phyloP scores from a whole-genome alignment of 1,140 invertebrate species.

The Drosophila ironensis region DNA sequence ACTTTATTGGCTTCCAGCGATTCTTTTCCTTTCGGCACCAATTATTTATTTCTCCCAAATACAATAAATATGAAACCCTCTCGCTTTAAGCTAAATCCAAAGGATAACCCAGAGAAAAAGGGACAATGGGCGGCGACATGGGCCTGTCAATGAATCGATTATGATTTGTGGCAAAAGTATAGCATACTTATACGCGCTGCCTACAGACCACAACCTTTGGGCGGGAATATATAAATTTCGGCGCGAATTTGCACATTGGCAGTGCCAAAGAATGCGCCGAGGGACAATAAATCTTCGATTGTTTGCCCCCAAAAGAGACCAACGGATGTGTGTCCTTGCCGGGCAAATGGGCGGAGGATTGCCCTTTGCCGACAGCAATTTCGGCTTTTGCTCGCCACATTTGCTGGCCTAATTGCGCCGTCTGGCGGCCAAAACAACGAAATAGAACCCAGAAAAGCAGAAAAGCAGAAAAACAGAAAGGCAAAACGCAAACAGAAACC shows the following conservation, averaged over 20 bases:
- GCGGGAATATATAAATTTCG: conserved; percentile 23
- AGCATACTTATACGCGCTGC: conserved; percentile 51
- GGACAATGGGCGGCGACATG: conserved; percentile 10
- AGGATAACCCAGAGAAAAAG: not conserved
- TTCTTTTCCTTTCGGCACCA: too few species aligned
- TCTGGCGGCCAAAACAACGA: conserved; percentile 30
- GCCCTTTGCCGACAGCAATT: conserved; percentile 7
- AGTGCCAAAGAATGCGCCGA: conserved; percentile 45
- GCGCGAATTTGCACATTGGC: conserved; percentile 47
- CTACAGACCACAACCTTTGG: conserved; percentile 34
- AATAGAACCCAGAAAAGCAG: conserved; percentile 31
- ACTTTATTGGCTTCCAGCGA: too few species aligned
- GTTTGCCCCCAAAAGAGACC: conserved; percentile 35
- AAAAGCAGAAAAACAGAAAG: conserved; percentile 10
- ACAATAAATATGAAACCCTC: too few species aligned
- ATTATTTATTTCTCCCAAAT: too few species aligned
- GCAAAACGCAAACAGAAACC: conserved; percentile 18
- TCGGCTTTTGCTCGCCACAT: conserved; percentile 48
- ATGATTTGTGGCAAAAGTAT: conserved; percentile 66
- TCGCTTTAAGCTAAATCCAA: not conserved
- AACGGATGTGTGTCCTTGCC: conserved; percentile 21
- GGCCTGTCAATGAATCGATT: conserved; percentile 57
- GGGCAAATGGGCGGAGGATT: not conserved
- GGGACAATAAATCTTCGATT: conserved; percentile 66
- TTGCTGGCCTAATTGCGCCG: conserved; percentile 65